These are phyloP conservation scores for Cyphomyrmex costatus DNA, from an alignment of 1,140 invertebrate species.

Conservation along the genomic window DNA sequence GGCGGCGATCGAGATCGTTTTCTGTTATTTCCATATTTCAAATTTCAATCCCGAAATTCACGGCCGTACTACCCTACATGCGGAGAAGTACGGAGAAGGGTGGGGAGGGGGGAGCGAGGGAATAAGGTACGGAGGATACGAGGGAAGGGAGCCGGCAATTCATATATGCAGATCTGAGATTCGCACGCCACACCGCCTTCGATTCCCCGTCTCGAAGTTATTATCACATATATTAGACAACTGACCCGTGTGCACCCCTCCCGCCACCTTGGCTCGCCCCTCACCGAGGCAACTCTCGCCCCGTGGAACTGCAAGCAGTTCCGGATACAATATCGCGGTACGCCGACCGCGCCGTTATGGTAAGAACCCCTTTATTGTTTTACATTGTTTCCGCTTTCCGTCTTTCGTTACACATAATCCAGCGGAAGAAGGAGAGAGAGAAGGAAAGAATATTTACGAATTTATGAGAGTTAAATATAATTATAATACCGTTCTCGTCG, in stretches of 20 bases:
- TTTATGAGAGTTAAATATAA: slow-evolving; percentile 43
- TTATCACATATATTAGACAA: slow-evolving; percentile 85
- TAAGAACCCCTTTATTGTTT: slow-evolving; percentile 83
- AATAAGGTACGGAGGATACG: not conserved
- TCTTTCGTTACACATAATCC: slow-evolving; percentile 65
- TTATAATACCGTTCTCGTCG: not conserved
- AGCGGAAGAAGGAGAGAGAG: not conserved
- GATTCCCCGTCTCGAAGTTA: slow-evolving; percentile 80
- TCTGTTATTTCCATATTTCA: slow-evolving; percentile 81
- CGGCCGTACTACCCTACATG: slow-evolving; percentile 24
- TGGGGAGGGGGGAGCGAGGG: too few species aligned
- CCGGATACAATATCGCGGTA: slow-evolving; percentile 79
- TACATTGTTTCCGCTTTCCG: slow-evolving; percentile 81
- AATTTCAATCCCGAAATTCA: slow-evolving; percentile 81
- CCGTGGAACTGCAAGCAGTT: slow-evolving; percentile 48
- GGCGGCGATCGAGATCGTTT: slow-evolving; percentile 70
- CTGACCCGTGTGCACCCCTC: slow-evolving; percentile 73
- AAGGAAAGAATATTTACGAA: not conserved
- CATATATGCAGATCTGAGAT: slow-evolving; percentile 83
- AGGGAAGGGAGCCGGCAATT: slow-evolving; percentile 70
- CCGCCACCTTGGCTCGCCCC: slow-evolving; percentile 43
- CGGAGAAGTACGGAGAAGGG: not conserved
- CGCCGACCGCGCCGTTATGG: slow-evolving; percentile 77
- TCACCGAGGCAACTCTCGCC: slow-evolving; percentile 34
- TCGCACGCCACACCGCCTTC: slow-evolving; percentile 76